A percentile compares a stretch with the other conserved stretches of the same genome.
phyloP scores from a whole-genome alignment of 1,140 invertebrate genomes.

The Cotesia glomerata region DNA sequence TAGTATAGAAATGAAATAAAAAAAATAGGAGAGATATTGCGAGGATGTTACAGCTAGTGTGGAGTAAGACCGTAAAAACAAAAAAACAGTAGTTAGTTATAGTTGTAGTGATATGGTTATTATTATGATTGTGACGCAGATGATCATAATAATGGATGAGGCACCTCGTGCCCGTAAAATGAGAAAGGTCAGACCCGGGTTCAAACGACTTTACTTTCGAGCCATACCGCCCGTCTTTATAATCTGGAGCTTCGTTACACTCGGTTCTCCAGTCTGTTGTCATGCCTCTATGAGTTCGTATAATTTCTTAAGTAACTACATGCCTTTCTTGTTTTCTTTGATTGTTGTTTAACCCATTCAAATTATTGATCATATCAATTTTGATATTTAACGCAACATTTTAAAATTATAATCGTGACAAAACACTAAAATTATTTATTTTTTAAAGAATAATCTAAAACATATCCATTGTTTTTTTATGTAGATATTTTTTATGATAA shows the following conservation, averaged over 20 bases:
- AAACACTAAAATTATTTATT: too few relatives aligned
- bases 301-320: neutral
- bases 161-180: constrained; percentile 50
- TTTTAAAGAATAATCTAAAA: too few relatives aligned
- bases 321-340: neutral
- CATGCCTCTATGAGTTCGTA: constrained; percentile 2
- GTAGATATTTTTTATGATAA: too few relatives aligned
- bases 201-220: constrained; percentile 36
- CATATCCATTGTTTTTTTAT: too few relatives aligned
- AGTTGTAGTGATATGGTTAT: too few relatives aligned
- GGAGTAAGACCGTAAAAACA: too few relatives aligned
- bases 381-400: neutral
- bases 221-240: neutral
- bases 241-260: constrained; percentile 7
- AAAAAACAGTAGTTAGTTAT: too few relatives aligned
- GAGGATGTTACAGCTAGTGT: too few relatives aligned
- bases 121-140: constrained; percentile 30
- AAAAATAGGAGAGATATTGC: too few relatives aligned
- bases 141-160: constrained; percentile 46
- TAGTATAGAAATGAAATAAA: too few relatives aligned
- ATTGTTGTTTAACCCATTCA: neutral
- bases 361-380: constrained; percentile 3
- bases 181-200: constrained; percentile 52
- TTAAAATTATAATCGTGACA: neutral
- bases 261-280: neutral